Conservation (phyloP, 2,888 invertebrate genomes). For the Linnaemya vulpina region DNA sequence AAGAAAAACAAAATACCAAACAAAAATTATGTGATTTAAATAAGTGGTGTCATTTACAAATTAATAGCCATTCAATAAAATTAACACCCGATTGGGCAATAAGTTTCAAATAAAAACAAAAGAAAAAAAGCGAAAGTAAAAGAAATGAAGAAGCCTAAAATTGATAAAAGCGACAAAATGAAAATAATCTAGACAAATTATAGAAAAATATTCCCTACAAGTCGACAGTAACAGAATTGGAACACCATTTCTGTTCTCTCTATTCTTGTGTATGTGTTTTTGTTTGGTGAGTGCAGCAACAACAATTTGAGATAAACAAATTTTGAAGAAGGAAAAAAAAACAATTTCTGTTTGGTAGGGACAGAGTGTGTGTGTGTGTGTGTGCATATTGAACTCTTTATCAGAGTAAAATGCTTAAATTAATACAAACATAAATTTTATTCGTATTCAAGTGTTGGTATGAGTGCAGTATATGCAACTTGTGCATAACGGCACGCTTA, state of each 20-base stretch:
- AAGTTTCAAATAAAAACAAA: constrained; percentile 30
- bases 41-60: constrained; percentile 67
- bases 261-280: background rate
- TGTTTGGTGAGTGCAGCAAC: constrained; percentile 12
- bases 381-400: constrained; percentile 40
- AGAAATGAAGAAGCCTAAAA: constrained; percentile 24
- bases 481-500: constrained; percentile 60
- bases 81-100: constrained; percentile 66
- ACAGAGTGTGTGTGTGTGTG: constrained; percentile 64
- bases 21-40: constrained; percentile 3
- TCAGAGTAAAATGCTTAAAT: background rate
- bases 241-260: constrained; percentile 33
- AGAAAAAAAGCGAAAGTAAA: constrained; percentile 19
- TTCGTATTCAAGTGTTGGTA: constrained; percentile 1
- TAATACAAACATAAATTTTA: background rate
- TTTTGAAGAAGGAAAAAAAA: background rate
- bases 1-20: background rate
- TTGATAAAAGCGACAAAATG: constrained; percentile 42
- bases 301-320: constrained; percentile 5
- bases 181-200: constrained; percentile 63
- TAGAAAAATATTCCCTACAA: constrained; percentile 40
- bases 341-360: constrained; percentile 39
- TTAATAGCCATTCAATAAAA: constrained; percentile 66
- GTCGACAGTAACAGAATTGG: constrained; percentile 58
- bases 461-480: constrained; percentile 2